A percentile compares a stretch with the other conserved stretches of the same genome.
phyloP scores from a whole-genome alignment of 2,797 vertebrate species.

The Cyclura pinguis region DNA sequence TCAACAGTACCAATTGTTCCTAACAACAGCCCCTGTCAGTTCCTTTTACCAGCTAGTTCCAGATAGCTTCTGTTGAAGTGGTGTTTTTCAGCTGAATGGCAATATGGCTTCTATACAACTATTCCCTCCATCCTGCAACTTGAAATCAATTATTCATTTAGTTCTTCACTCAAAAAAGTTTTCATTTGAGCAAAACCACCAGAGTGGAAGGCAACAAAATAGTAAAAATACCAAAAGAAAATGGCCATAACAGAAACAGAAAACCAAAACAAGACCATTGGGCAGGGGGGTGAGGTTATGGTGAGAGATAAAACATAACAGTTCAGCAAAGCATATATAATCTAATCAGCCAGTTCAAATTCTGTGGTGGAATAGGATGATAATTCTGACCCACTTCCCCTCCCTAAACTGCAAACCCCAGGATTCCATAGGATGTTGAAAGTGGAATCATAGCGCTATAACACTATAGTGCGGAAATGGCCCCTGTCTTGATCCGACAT shows the following conservation, averaged over 20 bases:
- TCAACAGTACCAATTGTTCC: slow-evolving; percentile 7
- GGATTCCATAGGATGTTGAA: too few relatives aligned
- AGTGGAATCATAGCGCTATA: too few relatives aligned
- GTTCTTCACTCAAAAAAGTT: not conserved
- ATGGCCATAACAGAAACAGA: not conserved
- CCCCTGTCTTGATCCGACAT: too few relatives aligned
- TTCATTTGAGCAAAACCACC: not conserved
- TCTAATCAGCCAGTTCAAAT: not conserved
- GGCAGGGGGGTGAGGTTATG: too few relatives aligned
- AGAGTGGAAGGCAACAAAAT: not conserved
- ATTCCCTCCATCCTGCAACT: not conserved
- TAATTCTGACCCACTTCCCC: not conserved
- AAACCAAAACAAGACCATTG: not conserved
- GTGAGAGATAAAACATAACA: not conserved
- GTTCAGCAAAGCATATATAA: not conserved
- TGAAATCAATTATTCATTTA: not conserved
- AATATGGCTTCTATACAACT: not conserved
- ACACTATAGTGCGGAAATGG: too few relatives aligned
- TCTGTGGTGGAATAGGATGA: not conserved
- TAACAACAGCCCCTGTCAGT: not conserved
- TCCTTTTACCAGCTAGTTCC: not conserved
- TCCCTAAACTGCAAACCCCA: too few relatives aligned
- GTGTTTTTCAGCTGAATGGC: not conserved
- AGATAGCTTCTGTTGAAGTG: not conserved
- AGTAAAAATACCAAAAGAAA: not conserved